Evolutionary conservation across 2,888 invertebrate genomes (phyloP), one percentile per base, ranked within the genome.

Genomic region (Caenorhabditis afra): DNA sequence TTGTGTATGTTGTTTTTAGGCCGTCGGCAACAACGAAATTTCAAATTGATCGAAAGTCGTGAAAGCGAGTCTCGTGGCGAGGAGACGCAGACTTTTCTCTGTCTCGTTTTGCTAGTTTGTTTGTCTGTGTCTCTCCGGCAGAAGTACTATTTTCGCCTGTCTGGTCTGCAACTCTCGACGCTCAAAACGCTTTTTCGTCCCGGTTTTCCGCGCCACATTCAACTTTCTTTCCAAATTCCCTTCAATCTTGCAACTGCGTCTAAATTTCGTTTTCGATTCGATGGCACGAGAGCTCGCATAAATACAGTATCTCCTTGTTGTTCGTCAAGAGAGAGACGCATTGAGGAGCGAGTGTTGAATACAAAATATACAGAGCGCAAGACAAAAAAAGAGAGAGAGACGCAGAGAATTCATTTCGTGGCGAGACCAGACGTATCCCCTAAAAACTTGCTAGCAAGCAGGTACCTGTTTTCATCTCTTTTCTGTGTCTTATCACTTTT

Each of bases 31-130:
- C 67, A 76, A 64, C 64, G 57, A 64, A 59, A 53, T 62, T 68
- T 68, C 37, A 68, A 62, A 76, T 68, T 76, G 68, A 76, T 76
- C 55, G 57, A 68, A 68, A 68, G 45, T 62, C 37, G 39, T 52
- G 12, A 18, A 57, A 52, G 39, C 39, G 37, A 18, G 39, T 20
- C 23, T 65, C 39, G 41, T 23, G 16, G 16, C 50, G 20, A 1
- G 14, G 52, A 68, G 68, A 59, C 58, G 49, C 49, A 68, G 68
- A 59, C 7, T 59, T 23, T 58, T 70, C 52, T 70, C 53, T 49
- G 44, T 7, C 23, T 37, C 22, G 65, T 65, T 77, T 45, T 23
- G 37, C 18, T 8, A 12, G 37, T 18, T 47, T 37, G 37, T 59
- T 57, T 44, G 39, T 59, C 70, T 70, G 37, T 44, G 49, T 58